Base-by-base conservation (phyloP, 2,797 vertebrate species). In the Rhynchonycteris naso region DNA sequence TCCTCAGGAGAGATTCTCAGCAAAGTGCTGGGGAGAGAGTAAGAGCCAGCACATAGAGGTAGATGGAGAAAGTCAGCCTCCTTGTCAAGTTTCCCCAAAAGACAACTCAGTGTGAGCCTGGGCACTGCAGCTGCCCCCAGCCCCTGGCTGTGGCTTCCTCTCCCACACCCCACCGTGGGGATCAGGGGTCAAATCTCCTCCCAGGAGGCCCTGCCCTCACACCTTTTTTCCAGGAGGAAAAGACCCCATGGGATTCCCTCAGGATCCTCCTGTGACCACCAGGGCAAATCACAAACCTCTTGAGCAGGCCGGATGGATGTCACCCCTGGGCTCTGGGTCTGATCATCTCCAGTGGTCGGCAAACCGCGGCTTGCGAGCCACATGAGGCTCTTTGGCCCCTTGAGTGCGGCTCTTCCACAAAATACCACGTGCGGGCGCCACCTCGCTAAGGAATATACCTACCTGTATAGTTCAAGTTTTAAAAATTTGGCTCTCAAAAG, bases 11-110 rank as follows among this genome's bases (percentile, higher is more conserved):
- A 47, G 47, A 0, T 6, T 12, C 86, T 65, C 18, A 2, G 61
- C 30, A 24, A 15, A 0, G 0, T 11, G 22, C 52, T 10, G 26
- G 33, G 76, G 4, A 10, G 33, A 24, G 22, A 24, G 7, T 38
- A 7, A 21, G 71, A 54, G 47, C 43, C 22, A 24, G 12, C 71
- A 13, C 12, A 22, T 11, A 12, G 30, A 15, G 47, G 9, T 12
- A 5, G 28, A 14, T 11, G 22, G 75, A 21, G 63, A 5, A 18
- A 30, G n/a, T 6, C 28, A 12, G 76, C 28, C 0, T 8, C 35
- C 35, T 65, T 3, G 1, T 4, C 3, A 15, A 0, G 1, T 1
- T 4, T 52, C 72, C 58, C 66, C 0, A 0, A 28, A 26, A 72
- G 9, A 52, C 26, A 1, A 8, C 21, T 10, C 10, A 4, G n/a